Evolutionary conservation across 2,888 invertebrate species (phyloP).

Genomic region (Eledone cirrhosa): DNA sequence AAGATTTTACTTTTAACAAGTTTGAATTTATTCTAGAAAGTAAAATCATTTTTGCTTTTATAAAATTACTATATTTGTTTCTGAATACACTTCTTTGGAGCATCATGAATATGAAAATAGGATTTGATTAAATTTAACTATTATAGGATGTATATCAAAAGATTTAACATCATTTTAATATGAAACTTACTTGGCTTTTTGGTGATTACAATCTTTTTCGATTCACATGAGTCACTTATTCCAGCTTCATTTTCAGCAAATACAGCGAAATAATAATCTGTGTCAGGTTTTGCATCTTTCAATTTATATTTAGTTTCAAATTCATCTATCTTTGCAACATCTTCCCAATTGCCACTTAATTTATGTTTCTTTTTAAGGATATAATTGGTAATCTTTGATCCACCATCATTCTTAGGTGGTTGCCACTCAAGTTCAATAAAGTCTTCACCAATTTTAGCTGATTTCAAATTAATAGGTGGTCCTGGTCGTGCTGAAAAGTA

Average conservation of each 20-base stretch:
- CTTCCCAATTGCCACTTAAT: conserved; percentile 35
- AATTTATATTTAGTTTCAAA: conserved; percentile 34
- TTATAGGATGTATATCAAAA: no score
- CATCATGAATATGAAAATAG: no score
- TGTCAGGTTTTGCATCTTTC: conserved; percentile 44
- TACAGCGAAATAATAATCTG: conserved; percentile 83
- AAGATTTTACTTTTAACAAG: no score
- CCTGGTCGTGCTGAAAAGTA: conserved; percentile 59
- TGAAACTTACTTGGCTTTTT: conserved; percentile 27
- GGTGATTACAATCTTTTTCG: conserved; percentile 34
- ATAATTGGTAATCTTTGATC: conserved; percentile 49
- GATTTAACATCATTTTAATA: no score
- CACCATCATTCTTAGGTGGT: conserved; percentile 50
- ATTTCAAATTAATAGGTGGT: conserved; percentile 44
- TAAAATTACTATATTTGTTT: no score
- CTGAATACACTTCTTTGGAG: no score
- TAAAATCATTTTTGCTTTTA: no score
- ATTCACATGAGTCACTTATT: conserved; percentile 40
- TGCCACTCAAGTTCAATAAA: conserved; percentile 40
- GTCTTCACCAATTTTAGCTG: conserved; percentile 43
- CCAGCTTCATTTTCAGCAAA: conserved; percentile 86
- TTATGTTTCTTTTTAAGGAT: conserved; percentile 46
- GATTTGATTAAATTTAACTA: no score
- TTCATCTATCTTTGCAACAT: conserved; percentile 59
- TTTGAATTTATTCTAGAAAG: no score